A percentile compares a stretch with the other conserved stretches of the same genome.
Conservation (phyloP, 2,888 invertebrate genomes). For the Seladonia tumulorum region DNA sequence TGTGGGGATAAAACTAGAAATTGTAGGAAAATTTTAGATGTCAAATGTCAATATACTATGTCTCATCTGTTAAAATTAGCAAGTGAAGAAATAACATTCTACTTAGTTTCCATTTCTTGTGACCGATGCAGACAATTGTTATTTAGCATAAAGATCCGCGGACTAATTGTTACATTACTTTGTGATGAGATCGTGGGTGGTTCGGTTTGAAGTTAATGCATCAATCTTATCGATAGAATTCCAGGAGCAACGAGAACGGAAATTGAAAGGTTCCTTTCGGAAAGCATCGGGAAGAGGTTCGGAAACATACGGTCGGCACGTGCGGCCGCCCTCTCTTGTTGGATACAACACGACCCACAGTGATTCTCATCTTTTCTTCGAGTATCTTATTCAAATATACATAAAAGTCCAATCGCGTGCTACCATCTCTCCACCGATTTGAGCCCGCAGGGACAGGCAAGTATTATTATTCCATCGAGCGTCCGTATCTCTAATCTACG, state of each 20-base stretch:
- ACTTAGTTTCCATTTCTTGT: too few species aligned
- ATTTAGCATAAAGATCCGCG: too few species aligned
- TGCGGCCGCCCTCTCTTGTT: slow-evolving; percentile 69
- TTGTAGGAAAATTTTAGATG: too few species aligned
- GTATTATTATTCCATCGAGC: slow-evolving; percentile 8
- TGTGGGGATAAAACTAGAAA: too few species aligned
- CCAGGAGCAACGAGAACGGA: slow-evolving; percentile 65
- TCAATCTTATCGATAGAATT: slow-evolving; percentile 28
- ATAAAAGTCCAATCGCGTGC: slow-evolving; percentile 15
- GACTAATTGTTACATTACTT: neutral
- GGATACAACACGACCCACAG: slow-evolving; percentile 56
- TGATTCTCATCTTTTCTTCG: slow-evolving; percentile 68
- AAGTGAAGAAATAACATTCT: too few species aligned
- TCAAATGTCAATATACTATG: too few species aligned
- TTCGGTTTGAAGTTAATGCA: neutral
- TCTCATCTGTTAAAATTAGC: too few species aligned
- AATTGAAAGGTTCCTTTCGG: slow-evolving; percentile 67
- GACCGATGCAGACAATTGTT: too few species aligned
- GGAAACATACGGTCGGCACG: slow-evolving; percentile 78
- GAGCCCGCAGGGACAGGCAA: neutral
- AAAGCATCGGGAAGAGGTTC: slow-evolving; percentile 54
- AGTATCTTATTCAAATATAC: slow-evolving; percentile 39
- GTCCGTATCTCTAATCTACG: neutral
- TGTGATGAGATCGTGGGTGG: neutral
- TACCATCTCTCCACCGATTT: neutral